A percentile compares a stretch with the other conserved stretches of the same genome.
Evolutionary conservation across 2,888 invertebrate genomes (phyloP).

Genomic region (Hipparchia semele): DNA sequence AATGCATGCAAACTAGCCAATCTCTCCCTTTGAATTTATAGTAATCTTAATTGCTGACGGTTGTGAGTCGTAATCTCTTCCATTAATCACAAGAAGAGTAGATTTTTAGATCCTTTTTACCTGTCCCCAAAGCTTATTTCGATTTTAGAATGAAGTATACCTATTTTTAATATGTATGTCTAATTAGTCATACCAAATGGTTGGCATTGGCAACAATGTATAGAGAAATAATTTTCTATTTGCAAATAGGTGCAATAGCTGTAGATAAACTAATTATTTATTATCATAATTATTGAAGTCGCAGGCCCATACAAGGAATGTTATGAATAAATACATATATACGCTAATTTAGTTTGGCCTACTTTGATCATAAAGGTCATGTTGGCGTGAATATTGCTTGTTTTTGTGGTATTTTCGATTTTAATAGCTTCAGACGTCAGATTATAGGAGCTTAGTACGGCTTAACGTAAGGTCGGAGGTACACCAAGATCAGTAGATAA

Average conservation of each 20-base stretch:
- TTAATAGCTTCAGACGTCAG: constrained; percentile 56
- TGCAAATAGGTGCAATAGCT: background rate
- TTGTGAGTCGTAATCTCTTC: too few species aligned
- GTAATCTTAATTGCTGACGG: too few species aligned
- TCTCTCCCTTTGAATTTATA: too few species aligned
- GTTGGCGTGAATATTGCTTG: constrained; percentile 26
- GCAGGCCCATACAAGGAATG: background rate
- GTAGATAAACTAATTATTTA: background rate
- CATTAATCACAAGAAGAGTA: too few species aligned
- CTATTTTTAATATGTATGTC: too few species aligned
- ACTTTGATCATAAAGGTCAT: constrained; percentile 32
- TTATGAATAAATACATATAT: constrained; percentile 11
- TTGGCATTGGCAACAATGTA: too few species aligned
- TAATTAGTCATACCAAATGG: too few species aligned
- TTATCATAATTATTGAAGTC: background rate
- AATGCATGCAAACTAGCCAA: too few species aligned
- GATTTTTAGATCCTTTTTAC: too few species aligned
- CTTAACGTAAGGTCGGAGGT: constrained; percentile 41
- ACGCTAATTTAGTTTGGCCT: constrained; percentile 31
- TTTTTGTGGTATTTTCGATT: constrained; percentile 34
- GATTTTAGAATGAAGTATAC: too few species aligned
- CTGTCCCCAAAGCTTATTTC: too few species aligned
- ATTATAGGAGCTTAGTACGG: constrained; percentile 49
- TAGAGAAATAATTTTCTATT: background rate
- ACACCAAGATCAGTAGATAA: constrained; percentile 30